Base-by-base conservation (phyloP, 2,797 vertebrate genomes). In the Oreonectes daqikongensis region DNA sequence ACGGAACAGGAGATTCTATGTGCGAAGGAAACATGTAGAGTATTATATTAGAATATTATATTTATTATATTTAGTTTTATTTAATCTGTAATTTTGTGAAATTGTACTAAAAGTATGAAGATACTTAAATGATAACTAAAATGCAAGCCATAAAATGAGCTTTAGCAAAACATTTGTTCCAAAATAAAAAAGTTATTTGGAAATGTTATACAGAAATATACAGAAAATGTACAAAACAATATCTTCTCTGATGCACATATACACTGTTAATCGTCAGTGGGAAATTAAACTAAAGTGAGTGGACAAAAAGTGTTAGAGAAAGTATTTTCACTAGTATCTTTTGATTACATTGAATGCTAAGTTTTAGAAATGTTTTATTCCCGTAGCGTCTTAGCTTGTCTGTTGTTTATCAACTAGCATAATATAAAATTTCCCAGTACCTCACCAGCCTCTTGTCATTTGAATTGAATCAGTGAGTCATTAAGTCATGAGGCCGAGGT, bases 391-490 rank as follows among this genome's bases (percentile, higher is more conserved):
- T 74, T 74, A 73, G 30, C 11, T 15, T 64, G 59, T 61, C 30
- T 38, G 59, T 61, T 20, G 59, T 73, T 73, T 67, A 75, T 57
- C 52, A n/a, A 50, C 63, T 59, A 69, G 61, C 42, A 60, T 60
- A 77, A 69, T 69, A 69, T 30, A 4, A 24, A n/a, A 26, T 69
- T 76, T 60, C 40, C 52, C 53, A 50, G 40, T 46, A n/a, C 55
- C 22, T 76, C 42, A 68, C n/a, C 38, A 30, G 65, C 66, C 55
- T 61, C 65, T 69, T 69, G 74, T 65, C 48, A 59, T 69, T 78
- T 83, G 68, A 74, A 81, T 81, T 75, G 74, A 63, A 81, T 83
- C 68, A 76, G 26, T 4, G 77, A 75, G 59, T 38, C 42, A 67
- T 77, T 65, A 72, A 50, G n/a, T 78, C 72, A 63, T 64, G 52